A percentile compares a stretch with the other conserved stretches of the same genome.
Conservation (phyloP, 2,888 invertebrate genomes). For the Stenodema calcarata region DNA sequence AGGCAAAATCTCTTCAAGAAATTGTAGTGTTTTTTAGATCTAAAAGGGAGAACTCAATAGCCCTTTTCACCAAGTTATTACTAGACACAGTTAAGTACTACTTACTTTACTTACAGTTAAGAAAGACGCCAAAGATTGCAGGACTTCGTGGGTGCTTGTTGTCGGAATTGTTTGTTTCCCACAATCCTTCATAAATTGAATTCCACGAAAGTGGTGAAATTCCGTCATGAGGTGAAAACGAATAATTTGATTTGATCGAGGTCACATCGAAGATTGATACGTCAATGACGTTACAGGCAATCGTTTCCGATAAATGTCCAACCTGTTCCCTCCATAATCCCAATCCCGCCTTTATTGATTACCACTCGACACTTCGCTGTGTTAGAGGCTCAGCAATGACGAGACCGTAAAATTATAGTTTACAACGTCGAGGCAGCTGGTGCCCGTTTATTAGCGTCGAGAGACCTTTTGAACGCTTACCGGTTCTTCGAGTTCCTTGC, state of each 20-base stretch:
- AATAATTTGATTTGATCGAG: not conserved
- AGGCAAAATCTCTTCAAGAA: no score
- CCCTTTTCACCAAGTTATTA: no score
- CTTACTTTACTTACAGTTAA: no score
- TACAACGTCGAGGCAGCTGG: not conserved
- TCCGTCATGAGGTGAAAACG: not conserved
- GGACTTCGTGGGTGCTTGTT: no score
- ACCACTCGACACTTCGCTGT: not conserved
- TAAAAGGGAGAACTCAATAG: no score
- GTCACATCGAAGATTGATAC: not conserved
- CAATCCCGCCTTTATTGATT: not conserved
- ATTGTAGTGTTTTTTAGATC: no score
- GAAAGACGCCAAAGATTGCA: no score
- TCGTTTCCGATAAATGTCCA: not conserved
- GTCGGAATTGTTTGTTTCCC: no score
- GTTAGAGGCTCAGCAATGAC: not conserved
- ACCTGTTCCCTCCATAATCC: not conserved
- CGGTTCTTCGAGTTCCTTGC: constrained; percentile 27
- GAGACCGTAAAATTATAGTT: constrained; percentile 19
- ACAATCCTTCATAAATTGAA: no score
- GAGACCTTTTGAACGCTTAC: constrained; percentile 24
- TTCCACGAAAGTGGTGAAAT: no score
- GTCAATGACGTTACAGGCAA: not conserved
- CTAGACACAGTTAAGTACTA: no score
- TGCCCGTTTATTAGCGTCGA: constrained; percentile 29